phyloP scores from a whole-genome alignment of 37 sponge, comb jelly and placozoan species.

The Spongia lamella region DNA sequence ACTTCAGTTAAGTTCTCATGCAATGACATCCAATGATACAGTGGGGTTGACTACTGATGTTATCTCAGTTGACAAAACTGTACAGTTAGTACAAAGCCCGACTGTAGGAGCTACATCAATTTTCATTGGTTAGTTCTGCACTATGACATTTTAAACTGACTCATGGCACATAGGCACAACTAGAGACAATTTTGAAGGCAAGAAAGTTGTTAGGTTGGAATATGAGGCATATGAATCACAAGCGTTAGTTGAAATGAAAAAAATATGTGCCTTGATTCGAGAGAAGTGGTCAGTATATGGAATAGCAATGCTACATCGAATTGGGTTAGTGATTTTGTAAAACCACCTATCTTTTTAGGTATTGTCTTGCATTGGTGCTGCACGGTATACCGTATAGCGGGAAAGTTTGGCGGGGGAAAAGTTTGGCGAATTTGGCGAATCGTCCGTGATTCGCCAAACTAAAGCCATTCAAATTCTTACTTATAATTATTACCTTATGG shows the following conservation, averaged over 20 bases:
- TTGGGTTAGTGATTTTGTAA: slow-evolving; percentile 86
- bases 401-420: too few relatives aligned
- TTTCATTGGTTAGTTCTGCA: slow-evolving; percentile 60
- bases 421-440: too few relatives aligned
- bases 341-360: too few relatives aligned
- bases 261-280: slow-evolving; percentile 57
- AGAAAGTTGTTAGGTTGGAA: slow-evolving; percentile 73
- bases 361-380: too few relatives aligned
- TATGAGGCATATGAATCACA: slow-evolving; percentile 90
- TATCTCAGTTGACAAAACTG: slow-evolving; percentile 31
- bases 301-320: slow-evolving; percentile 83
- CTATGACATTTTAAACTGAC: neutral
- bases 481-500: too few relatives aligned
- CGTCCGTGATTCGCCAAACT: too few relatives aligned
- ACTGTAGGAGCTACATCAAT: slow-evolving; percentile 74
- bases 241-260: slow-evolving; percentile 77
- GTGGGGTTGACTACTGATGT: slow-evolving; percentile 45
- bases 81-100: slow-evolving; percentile 40
- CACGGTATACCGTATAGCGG: too few relatives aligned
- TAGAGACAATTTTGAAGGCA: slow-evolving; percentile 83
- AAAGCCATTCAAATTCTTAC: too few relatives aligned
- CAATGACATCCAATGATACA: slow-evolving; percentile 10
- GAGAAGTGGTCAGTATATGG: slow-evolving; percentile 73
- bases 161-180: slow-evolving; percentile 61
- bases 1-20: neutral